These are phyloP conservation scores for Dasyurus viverrinus DNA, from an alignment of 2,113 vertebrate genomes.

Conservation along the genomic window DNA sequence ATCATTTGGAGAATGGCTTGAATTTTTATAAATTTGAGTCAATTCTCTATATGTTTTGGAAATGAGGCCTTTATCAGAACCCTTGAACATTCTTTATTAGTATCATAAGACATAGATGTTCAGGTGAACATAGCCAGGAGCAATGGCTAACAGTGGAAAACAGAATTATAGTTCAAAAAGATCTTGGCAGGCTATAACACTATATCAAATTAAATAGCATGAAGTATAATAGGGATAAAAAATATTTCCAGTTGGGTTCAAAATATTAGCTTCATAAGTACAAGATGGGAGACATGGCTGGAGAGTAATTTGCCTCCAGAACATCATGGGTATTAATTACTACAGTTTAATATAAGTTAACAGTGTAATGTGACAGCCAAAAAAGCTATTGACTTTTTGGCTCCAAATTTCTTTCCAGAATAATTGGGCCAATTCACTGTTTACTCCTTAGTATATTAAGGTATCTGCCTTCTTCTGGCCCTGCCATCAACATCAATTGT, in stretches of 20 bases:
- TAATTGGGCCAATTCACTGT: not conserved
- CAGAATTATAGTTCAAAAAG: not conserved
- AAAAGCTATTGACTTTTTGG: not conserved
- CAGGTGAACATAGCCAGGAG: not conserved
- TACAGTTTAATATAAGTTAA: too few relatives aligned
- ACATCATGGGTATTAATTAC: not conserved
- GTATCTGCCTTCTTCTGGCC: too few relatives aligned
- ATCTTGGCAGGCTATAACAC: not conserved
- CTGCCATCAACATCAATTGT: too few relatives aligned
- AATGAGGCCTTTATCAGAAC: too few relatives aligned
- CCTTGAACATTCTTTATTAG: not conserved
- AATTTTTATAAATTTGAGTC: too few relatives aligned
- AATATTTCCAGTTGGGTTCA: not conserved
- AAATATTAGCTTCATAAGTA: not conserved
- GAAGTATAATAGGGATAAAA: not conserved
- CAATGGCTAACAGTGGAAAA: not conserved
- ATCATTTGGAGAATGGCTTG: too few relatives aligned
- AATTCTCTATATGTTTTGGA: too few relatives aligned
- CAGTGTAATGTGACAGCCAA: not conserved
- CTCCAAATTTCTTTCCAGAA: not conserved
- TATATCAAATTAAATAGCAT: not conserved
- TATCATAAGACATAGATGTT: not conserved
- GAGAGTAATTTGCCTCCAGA: not conserved
- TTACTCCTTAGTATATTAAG: not conserved
- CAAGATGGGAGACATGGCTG: not conserved